Conservation (phyloP, 2,113 vertebrate genomes). For the Neomonachus schauinslandi region DNA sequence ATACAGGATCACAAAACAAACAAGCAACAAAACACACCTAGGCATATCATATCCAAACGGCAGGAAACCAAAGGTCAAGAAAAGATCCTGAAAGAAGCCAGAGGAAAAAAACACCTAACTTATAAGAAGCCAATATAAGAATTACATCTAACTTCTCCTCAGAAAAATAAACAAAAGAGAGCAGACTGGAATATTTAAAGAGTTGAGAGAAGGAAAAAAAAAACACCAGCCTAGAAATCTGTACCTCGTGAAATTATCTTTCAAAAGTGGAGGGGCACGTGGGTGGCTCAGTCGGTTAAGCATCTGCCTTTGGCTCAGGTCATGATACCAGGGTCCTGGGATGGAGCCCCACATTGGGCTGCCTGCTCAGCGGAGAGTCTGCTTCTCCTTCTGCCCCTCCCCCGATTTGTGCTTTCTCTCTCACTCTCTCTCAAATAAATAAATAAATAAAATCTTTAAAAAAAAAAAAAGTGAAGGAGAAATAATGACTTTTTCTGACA, state of each 20-base stretch:
- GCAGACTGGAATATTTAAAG: neutral
- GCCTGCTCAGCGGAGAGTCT: neutral
- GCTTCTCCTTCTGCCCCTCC: neutral
- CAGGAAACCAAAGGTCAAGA: neutral
- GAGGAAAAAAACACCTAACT: neutral
- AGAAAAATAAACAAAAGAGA: neutral
- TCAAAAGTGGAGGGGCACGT: neutral
- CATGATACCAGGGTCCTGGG: neutral
- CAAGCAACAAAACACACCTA: neutral
- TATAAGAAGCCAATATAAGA: neutral
- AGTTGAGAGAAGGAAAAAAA: neutral
- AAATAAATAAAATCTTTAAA: neutral
- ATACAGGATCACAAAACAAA: neutral
- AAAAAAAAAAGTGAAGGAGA: neutral
- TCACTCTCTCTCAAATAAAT: neutral
- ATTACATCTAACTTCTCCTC: neutral
- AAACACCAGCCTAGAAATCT: neutral
- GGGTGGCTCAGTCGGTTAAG: neutral
- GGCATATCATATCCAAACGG: neutral
- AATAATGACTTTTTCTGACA: neutral
- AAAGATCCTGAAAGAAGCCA: neutral
- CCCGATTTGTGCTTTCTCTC: neutral
- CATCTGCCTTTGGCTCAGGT: neutral
- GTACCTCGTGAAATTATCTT: neutral
- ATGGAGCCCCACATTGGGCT: neutral